These are phyloP conservation scores for Enteromius afrohamiltoni DNA, from an alignment of 2,797 vertebrate genomes.

Conservation along the genomic window DNA sequence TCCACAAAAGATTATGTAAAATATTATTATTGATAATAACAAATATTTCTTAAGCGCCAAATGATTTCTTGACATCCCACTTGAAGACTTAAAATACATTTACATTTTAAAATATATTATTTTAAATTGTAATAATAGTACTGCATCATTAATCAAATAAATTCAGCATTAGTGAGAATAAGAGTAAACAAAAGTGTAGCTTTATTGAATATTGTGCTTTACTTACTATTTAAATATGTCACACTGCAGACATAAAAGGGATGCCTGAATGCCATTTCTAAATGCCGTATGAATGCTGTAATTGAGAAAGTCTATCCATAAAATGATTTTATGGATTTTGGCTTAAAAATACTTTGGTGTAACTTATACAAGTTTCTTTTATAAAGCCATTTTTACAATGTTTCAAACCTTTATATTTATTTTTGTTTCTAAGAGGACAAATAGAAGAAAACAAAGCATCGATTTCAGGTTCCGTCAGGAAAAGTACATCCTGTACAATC, in stretches of 20 bases:
- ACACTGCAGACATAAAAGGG: not conserved
- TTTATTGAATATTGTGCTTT: not conserved
- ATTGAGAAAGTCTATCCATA: not conserved
- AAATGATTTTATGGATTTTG: not conserved
- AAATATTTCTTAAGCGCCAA: not conserved
- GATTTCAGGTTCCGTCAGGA: not conserved
- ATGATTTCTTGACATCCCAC: not conserved
- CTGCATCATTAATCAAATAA: not conserved
- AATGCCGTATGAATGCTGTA: too few relatives aligned
- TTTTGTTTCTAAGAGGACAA: not conserved
- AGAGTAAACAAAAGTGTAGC: not conserved
- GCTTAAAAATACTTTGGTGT: not conserved
- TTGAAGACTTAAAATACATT: not conserved
- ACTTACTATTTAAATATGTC: not conserved
- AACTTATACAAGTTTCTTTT: not conserved
- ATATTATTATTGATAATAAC: not conserved
- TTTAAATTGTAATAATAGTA: not conserved
- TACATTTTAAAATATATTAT: not conserved
- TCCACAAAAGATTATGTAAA: not conserved
- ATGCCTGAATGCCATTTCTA: not conserved
- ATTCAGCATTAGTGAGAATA: not conserved
- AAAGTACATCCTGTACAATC: conserved; percentile 19
- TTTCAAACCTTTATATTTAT: not conserved
- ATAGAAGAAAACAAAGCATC: not conserved
- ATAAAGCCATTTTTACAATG: not conserved